A percentile compares a stretch with the other conserved stretches of the same genome.
phyloP scores from a whole-genome alignment of 2,797 vertebrate species.

The Fratercula arctica region DNA sequence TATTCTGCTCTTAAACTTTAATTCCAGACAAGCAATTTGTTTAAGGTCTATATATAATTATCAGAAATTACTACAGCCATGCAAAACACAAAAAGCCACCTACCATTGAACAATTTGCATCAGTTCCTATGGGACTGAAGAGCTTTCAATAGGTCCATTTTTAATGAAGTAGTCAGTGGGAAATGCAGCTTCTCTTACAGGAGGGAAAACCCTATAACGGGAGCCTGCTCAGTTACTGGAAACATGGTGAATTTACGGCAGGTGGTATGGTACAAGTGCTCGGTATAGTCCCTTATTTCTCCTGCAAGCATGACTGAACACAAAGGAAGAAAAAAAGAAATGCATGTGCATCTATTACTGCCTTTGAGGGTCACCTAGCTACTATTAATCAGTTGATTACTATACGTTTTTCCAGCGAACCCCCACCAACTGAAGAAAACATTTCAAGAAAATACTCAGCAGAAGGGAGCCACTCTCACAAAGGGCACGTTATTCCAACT shows the following conservation, averaged over 20 bases:
- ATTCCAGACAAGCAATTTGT: background rate
- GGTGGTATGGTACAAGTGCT: background rate
- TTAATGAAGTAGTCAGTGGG: background rate
- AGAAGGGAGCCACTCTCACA: background rate
- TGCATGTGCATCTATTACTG: background rate
- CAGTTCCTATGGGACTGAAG: background rate
- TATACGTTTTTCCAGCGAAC: background rate
- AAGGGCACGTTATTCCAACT: background rate
- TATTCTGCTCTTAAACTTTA: conserved; percentile 1
- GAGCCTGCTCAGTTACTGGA: background rate
- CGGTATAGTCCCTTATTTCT: background rate
- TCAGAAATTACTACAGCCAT: conserved; percentile 11
- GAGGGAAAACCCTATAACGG: conserved; percentile 3
- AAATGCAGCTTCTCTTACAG: background rate
- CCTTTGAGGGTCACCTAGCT: background rate
- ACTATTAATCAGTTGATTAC: background rate
- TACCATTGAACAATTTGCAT: background rate
- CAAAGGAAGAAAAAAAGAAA: background rate
- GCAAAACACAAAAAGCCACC: background rate
- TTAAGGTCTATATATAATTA: background rate
- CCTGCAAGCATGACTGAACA: background rate
- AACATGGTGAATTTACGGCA: background rate
- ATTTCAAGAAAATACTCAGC: background rate
- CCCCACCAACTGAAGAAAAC: background rate
- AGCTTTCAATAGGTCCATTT: background rate